Base-by-base conservation (phyloP, 2,797 vertebrate genomes). In the Delichon dasypus region DNA sequence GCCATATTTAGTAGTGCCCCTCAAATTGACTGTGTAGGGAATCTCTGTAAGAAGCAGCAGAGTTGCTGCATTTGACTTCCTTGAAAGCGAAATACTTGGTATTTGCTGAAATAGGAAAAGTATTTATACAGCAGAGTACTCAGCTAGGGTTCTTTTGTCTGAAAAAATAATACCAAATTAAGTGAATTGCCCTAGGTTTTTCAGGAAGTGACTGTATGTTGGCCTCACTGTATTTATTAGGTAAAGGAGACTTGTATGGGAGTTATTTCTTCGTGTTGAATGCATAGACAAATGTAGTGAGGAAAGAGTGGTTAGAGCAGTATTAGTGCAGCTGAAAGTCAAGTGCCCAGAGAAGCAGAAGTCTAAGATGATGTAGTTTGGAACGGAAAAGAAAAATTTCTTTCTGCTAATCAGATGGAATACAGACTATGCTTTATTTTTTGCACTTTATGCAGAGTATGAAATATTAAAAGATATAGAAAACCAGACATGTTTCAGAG, bases 131-230 rank as follows among this genome's bases (percentile, higher is more conserved):
- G 44, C 6, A 1, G 30, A 65, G 36, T 80, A 85, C n/a, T 91
- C 93, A 85, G 51, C 75, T 66, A 34, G 68, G 13, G 16, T 60
- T 51, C 80, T 87, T 94, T 65, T 86, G 44, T 94, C 73, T 80
- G 64, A 64, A 89, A 77, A 85, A 92, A 84, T 58, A 79, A 81
- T 89, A 58, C 72, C 45, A 83, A 81, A 91, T 95, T 90, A 92
- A 71, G 84, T 87, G 30, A 94, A 81, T 72, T 58, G 88, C 34
- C 57, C 80, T 62, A 10, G 17, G 7, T 66, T 89, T 89, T 90
- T 82, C 13, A 51, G 44, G 25, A 86, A 47, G 11, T 73, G 36
- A 58, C 62, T 55, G 9, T 65, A 47, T 0, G 1, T 60, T 55
- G 51, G n/a, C 40, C 4, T 77, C 3, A 3, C n/a, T 34, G 7